A percentile compares a stretch with the other conserved stretches of the same genome.
These are phyloP conservation scores for Salarias fasciatus DNA, from an alignment of 2,797 vertebrate genomes.

Conservation along the genomic window DNA sequence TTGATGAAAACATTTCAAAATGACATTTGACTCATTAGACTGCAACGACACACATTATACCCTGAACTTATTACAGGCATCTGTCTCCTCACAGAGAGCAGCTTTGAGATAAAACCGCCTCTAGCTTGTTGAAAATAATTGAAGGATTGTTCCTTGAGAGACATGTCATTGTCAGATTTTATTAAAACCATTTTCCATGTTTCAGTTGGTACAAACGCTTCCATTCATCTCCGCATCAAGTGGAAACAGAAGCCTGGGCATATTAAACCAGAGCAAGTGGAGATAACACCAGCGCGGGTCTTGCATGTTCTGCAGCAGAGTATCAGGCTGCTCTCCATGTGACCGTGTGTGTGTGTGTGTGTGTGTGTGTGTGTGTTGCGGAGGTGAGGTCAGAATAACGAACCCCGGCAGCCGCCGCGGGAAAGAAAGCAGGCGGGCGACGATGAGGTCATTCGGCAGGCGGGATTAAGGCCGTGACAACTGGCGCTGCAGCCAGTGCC, in stretches of 20 bases:
- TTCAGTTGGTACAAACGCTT: background rate
- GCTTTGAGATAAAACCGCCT: slow-evolving; percentile 20
- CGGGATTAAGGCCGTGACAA: slow-evolving; percentile 78
- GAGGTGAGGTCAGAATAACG: slow-evolving; percentile 65
- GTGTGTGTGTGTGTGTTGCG: slow-evolving; percentile 13
- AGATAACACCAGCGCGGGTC: too few species aligned
- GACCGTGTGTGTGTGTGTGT: slow-evolving; percentile 16
- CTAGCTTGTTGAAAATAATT: slow-evolving; percentile 14
- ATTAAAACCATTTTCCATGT: too few species aligned
- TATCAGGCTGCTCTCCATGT: slow-evolving; percentile 50
- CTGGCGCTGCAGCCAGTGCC: slow-evolving; percentile 71
- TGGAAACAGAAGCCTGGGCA: background rate
- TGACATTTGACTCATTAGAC: background rate
- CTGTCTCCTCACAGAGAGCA: background rate
- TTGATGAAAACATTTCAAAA: slow-evolving; percentile 3
- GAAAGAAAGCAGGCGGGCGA: slow-evolving; percentile 46
- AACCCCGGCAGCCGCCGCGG: slow-evolving; percentile 59
- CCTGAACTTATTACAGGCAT: slow-evolving; percentile 5
- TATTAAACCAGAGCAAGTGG: too few species aligned
- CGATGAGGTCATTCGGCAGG: slow-evolving; percentile 77
- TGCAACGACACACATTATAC: slow-evolving; percentile 20
- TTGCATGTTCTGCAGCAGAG: slow-evolving; percentile 18
- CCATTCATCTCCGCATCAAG: background rate
- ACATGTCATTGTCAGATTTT: too few species aligned
- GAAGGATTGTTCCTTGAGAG: slow-evolving; percentile 1